Evolutionary conservation across 30 jellyfish, hydroid and myxozoan genomes (phyloP), one percentile per base, ranked within the genome.

Genomic region (Cassiopea andromeda): DNA sequence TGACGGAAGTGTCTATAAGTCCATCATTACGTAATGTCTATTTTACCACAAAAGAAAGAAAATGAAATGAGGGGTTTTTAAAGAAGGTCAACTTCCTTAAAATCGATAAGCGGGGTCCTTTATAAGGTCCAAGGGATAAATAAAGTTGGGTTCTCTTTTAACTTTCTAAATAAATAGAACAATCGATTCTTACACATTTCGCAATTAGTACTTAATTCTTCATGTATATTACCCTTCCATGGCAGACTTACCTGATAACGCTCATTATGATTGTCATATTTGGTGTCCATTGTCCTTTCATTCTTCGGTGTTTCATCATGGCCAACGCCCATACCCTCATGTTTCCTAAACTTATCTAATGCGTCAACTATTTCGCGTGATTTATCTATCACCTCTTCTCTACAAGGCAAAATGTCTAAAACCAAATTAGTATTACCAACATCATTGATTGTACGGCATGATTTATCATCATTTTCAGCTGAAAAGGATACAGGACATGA

Each of bases 241-340:
- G 88, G 88, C 16, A 79, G 79, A 66, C 88, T n/a, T 77, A 77
- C 87, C 75, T 49, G 58, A 46, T 57, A 48, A 79, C 88, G 78
- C 19, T 48, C 44, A 77, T 48, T 77, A 43, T 49, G 1, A 17
- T 2, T 64, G 54, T 16, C 3, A 58, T 1, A 49, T 44, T n/a
- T 78, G 2, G 59, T 50, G 14, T 50, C n/a, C 64, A 2, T 60
- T 58, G 77, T 60, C 59, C 47, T 8, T 48, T 7, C 60, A 1
- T 57, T 48, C 18, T 47, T 79, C 7, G 13, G 19, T 50, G 16
- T 38, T 15, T 50, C 54, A 27, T 58, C 80, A 19, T 44, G 15
- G 9, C 18, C 75, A 79, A 79, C 59, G 58, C 79, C 80, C 78
- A 38, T 49, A 50, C 13, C 44, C 46, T 79, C 78, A 60, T 79